Evolutionary conservation across 1,140 invertebrate genomes (phyloP).

Genomic region (Ostrea edulis): DNA sequence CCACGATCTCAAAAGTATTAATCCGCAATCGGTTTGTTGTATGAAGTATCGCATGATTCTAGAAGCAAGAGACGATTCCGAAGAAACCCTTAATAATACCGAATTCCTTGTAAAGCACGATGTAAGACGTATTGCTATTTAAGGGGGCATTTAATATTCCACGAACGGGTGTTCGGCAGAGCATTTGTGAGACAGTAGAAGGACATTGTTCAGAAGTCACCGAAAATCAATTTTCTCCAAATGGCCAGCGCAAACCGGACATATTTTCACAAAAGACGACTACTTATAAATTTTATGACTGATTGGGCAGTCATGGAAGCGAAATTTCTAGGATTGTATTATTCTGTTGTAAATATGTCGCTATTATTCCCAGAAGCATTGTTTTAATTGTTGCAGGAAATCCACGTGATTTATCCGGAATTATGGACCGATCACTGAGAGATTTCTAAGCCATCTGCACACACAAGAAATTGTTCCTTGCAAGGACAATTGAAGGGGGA

Average conservation of each 20-base stretch:
- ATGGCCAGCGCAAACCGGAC: conserved; percentile 3
- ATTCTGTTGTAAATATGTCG: conserved; percentile 37
- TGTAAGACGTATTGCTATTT: conserved; percentile 15
- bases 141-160: conserved; percentile 29
- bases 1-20: neutral
- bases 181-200: neutral
- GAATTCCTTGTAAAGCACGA: neutral
- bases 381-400: conserved; percentile 23
- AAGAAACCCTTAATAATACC: neutral
- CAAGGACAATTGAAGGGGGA: neutral
- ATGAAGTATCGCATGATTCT: neutral
- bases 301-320: conserved; percentile 4
- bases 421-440: conserved; percentile 2
- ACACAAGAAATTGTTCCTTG: neutral
- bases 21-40: neutral
- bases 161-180: neutral
- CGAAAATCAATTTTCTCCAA: conserved; percentile 30
- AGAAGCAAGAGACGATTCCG: neutral
- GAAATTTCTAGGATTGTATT: neutral
- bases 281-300: conserved; percentile 35
- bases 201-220: conserved; percentile 19
- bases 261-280: conserved; percentile 7
- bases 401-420: conserved; percentile 30
- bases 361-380: neutral
- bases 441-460: conserved; percentile 39